Base-by-base conservation (phyloP, 2,797 vertebrate species). In the Halcyon smyrnensis region DNA sequence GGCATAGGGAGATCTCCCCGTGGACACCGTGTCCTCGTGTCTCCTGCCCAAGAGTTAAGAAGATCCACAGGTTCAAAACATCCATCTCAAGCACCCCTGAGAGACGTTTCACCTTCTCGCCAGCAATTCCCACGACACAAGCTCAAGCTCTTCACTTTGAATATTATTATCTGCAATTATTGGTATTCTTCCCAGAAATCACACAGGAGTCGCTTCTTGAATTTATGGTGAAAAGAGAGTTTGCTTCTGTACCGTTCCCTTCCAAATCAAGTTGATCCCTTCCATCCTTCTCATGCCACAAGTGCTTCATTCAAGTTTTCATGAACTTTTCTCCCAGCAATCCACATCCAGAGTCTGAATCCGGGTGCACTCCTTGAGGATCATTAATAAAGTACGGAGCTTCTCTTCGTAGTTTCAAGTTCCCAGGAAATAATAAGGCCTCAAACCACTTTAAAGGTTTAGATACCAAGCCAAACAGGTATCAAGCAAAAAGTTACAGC, bases 401-500 rank as follows among this genome's bases (percentile, higher is more conserved):
- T 97, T 94, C 89, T 96, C 93, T 95, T 95, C 96, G 95, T 46
- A 50, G 76, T 84, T 97, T 92, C 82, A 89, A 92, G 94, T 87
- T 97, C 90, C 92, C 90, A 60, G 63, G 92, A 67, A 81, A 90
- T 25, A 45, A 93, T 34, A 93, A 86, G 43, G 54, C n/a, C n/a
- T 45, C 21, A 16, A 79, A 84, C 92, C 57, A 57, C 71, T 57
- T 34, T 8, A n/a, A 21, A 84, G 94, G 92, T 89, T 95, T 80
- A 87, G 69, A 46, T 48, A 83, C 63, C 59, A 56, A 89, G 64
- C 25, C 97, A 95, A 79, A 32, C 41, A 87, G 96, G 87, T 87
- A 92, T 23, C 50, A 9, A 36, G 67, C 78, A 87, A 63, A 84
- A 97, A 93, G 87, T 84, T 80, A 43, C 77, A 65, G 94, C 73